Percentiles rank a stretch among this genome's conserved stretches.
Evolutionary conservation across 2,888 invertebrate genomes (phyloP).

Genomic region (Sinopyrophorus schimmeli): DNA sequence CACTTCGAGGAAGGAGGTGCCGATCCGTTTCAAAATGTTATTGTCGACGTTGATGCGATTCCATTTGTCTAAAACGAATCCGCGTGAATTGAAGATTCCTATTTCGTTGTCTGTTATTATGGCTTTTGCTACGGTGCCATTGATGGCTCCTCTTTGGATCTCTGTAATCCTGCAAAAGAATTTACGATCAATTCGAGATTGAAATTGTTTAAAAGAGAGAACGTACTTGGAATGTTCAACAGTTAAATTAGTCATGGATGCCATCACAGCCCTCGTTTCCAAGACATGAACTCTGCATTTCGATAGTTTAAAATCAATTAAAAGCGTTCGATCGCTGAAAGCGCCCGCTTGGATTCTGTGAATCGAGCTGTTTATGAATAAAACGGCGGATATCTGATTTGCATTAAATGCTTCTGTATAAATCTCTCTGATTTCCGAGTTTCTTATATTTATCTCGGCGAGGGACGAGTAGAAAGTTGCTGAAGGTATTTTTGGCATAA

Average conservation of each 20-base stretch:
- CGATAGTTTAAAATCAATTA: slow-evolving; percentile 63
- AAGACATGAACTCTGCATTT: slow-evolving; percentile 63
- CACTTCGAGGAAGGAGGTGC: slow-evolving; percentile 52
- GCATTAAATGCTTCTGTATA: slow-evolving; percentile 68
- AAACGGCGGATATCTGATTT: slow-evolving; percentile 65
- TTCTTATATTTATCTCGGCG: slow-evolving; percentile 62
- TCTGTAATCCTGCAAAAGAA: slow-evolving; percentile 62
- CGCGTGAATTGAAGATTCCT: slow-evolving; percentile 59
- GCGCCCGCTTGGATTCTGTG: slow-evolving; percentile 65
- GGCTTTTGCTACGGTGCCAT: slow-evolving; percentile 65
- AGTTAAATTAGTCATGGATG: slow-evolving; percentile 66
- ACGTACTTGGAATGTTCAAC: slow-evolving; percentile 67
- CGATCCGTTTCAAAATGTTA: slow-evolving; percentile 66
- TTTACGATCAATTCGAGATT: slow-evolving; percentile 1
- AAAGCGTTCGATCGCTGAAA: slow-evolving; percentile 64
- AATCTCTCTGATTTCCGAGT: slow-evolving; percentile 61
- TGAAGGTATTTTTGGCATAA: slow-evolving; percentile 62
- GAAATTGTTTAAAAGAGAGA: not conserved
- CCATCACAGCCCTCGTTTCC: slow-evolving; percentile 63
- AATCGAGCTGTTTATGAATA: slow-evolving; percentile 65
- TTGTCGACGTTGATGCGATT: slow-evolving; percentile 65
- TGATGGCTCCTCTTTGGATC: slow-evolving; percentile 66
- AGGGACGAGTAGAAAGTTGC: slow-evolving; percentile 68
- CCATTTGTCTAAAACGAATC: slow-evolving; percentile 69
- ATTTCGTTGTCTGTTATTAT: slow-evolving; percentile 66